Conservation (phyloP, 2,888 invertebrate genomes). For the Sarcophaga rosellei region DNA sequence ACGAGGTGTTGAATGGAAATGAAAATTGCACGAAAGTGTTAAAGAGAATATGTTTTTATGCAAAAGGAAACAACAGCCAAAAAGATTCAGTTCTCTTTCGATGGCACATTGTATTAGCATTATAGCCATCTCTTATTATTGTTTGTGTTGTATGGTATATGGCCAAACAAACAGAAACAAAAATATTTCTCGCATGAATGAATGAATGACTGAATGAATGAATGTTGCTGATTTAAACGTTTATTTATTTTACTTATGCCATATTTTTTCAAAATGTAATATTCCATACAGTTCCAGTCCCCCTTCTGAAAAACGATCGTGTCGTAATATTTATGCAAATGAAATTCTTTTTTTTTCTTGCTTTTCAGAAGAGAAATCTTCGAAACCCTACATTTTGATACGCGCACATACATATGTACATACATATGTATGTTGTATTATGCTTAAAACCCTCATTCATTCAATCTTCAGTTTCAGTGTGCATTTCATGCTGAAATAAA, state of each 20-base stretch:
- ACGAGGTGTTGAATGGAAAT: conserved; percentile 58
- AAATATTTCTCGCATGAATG: conserved; percentile 17
- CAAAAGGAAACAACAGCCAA: neutral
- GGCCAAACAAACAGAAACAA: neutral
- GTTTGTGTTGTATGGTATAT: neutral
- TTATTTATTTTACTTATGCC: conserved; percentile 55
- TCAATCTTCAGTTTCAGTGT: conserved; percentile 12
- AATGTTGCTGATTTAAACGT: conserved; percentile 53
- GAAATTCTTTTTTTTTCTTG: conserved; percentile 42
- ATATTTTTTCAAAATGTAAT: conserved; percentile 57
- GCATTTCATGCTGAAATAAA: conserved; percentile 27
- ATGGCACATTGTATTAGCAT: conserved; percentile 53
- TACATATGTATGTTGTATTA: neutral
- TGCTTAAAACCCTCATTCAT: conserved; percentile 22
- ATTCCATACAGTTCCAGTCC: conserved; percentile 4
- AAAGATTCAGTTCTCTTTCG: conserved; percentile 17
- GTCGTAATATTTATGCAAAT: conserved; percentile 68
- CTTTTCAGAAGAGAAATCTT: conserved; percentile 34
- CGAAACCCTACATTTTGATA: conserved; percentile 12
- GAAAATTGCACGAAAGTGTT: conserved; percentile 62
- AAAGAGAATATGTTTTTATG: conserved; percentile 5
- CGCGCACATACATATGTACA: neutral
- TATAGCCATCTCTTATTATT: conserved; percentile 47
- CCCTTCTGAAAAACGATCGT: conserved; percentile 49
- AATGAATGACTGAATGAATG: conserved; percentile 54